phyloP scores from a whole-genome alignment of 2,888 invertebrate species.

The Galerucella pusilla region DNA sequence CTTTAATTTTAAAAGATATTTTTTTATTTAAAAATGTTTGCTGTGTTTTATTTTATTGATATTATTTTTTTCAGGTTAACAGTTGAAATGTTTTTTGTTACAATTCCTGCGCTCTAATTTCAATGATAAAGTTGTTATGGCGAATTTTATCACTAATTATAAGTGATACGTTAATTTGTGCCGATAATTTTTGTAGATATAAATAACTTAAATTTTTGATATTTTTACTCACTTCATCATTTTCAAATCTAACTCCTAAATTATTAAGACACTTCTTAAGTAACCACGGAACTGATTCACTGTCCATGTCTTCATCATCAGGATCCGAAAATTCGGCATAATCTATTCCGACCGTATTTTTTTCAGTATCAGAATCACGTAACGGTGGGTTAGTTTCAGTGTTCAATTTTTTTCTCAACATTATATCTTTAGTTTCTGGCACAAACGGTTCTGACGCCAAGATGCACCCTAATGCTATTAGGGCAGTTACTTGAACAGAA shows the following conservation, averaged over 20 bases:
- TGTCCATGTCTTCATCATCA: slow-evolving; percentile 49
- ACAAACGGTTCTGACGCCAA: slow-evolving; percentile 74
- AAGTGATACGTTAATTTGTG: too few relatives aligned
- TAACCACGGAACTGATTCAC: slow-evolving; percentile 67
- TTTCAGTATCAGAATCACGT: slow-evolving; percentile 28
- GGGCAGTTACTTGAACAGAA: slow-evolving; percentile 77
- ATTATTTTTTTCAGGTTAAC: too few relatives aligned
- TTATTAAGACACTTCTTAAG: slow-evolving; percentile 73
- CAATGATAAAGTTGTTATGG: too few relatives aligned
- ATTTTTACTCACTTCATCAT: slow-evolving; percentile 7
- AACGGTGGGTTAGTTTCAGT: slow-evolving; percentile 3
- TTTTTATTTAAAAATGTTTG: too few relatives aligned
- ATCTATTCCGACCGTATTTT: slow-evolving; percentile 55
- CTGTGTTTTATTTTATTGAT: too few relatives aligned
- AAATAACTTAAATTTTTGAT: too few relatives aligned
- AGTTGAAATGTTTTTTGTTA: too few relatives aligned
- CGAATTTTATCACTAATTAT: too few relatives aligned
- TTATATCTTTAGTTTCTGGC: slow-evolving; percentile 70
- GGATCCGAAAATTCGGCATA: slow-evolving; percentile 63
- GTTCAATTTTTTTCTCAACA: slow-evolving; percentile 59
- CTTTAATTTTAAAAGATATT: too few relatives aligned
- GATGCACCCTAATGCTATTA: slow-evolving; percentile 79
- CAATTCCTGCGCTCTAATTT: too few relatives aligned
- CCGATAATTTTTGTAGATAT: too few relatives aligned
- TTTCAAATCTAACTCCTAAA: slow-evolving; percentile 57